phyloP scores from a whole-genome alignment of 2,113 vertebrate species.

The Lophochroa leadbeateri region DNA sequence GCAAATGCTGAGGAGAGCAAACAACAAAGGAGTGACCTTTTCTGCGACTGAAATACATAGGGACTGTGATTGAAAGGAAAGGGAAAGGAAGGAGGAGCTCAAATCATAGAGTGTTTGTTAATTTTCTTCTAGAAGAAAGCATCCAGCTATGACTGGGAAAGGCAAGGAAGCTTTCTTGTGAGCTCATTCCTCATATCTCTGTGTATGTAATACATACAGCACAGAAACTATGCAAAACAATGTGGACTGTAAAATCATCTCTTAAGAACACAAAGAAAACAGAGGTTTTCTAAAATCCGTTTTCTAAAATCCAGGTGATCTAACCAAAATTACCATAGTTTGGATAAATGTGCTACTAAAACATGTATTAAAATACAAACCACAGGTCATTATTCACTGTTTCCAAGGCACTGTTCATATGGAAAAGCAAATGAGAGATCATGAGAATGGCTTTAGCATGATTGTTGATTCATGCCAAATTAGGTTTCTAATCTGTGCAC shows the following conservation, averaged over 20 bases:
- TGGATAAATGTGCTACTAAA: neutral
- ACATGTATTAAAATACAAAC: neutral
- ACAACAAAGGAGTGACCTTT: neutral
- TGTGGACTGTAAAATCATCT: neutral
- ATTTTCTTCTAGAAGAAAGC: neutral
- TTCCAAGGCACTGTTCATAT: constrained; percentile 12
- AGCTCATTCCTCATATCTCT: neutral
- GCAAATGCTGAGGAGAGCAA: neutral
- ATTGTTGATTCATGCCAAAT: constrained; percentile 31
- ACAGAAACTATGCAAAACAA: neutral
- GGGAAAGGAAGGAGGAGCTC: neutral
- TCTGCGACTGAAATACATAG: neutral
- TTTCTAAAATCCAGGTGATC: neutral
- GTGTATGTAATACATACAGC: neutral
- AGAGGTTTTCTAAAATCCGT: neutral
- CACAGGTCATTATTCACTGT: neutral
- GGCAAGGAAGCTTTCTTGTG: neutral
- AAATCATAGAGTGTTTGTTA: neutral
- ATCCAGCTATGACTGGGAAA: neutral
- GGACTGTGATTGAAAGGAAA: neutral
- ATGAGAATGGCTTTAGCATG: constrained; percentile 8
- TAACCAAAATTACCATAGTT: neutral
- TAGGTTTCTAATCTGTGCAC: constrained; percentile 28
- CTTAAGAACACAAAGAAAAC: neutral
- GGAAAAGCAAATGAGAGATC: constrained; percentile 26